Conservation (phyloP, 2,797 vertebrate genomes). For the Sebastes diploproa region DNA sequence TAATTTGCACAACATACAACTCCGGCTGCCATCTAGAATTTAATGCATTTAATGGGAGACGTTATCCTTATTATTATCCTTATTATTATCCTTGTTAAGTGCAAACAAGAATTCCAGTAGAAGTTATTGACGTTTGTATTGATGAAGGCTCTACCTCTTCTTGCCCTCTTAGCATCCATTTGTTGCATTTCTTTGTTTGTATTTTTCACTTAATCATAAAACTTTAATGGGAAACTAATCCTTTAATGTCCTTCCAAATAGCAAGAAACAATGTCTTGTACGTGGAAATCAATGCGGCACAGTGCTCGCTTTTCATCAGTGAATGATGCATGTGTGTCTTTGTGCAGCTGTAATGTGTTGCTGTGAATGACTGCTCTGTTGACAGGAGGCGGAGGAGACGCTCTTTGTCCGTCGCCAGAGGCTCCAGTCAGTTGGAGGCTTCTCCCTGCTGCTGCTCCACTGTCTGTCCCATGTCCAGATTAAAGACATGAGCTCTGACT, state of each 20-base stretch:
- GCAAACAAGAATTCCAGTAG: not conserved
- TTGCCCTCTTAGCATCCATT: not conserved
- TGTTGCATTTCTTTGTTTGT: not conserved
- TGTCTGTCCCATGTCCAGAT: constrained; percentile 85
- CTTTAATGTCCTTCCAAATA: not conserved
- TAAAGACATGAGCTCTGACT: constrained; percentile 76
- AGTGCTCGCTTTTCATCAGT: not conserved
- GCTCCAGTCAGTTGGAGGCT: constrained; percentile 85
- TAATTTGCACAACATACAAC: not conserved
- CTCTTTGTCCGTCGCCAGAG: constrained; percentile 86
- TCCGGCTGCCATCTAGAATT: not conserved
- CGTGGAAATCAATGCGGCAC: not conserved
- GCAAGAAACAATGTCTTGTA: not conserved
- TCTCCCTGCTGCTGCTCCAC: constrained; percentile 87
- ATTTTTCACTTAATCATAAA: not conserved
- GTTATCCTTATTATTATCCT: not conserved
- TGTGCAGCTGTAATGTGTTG: not conserved
- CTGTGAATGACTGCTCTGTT: not conserved
- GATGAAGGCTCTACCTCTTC: no score
- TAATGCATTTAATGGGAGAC: not conserved
- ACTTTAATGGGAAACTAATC: not conserved
- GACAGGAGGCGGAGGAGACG: constrained; percentile 78
- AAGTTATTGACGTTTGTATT: not conserved
- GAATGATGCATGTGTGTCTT: not conserved
- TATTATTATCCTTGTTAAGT: not conserved